These are phyloP conservation scores for Musca vetustissima DNA, from an alignment of 1,140 invertebrate species.

Conservation along the genomic window DNA sequence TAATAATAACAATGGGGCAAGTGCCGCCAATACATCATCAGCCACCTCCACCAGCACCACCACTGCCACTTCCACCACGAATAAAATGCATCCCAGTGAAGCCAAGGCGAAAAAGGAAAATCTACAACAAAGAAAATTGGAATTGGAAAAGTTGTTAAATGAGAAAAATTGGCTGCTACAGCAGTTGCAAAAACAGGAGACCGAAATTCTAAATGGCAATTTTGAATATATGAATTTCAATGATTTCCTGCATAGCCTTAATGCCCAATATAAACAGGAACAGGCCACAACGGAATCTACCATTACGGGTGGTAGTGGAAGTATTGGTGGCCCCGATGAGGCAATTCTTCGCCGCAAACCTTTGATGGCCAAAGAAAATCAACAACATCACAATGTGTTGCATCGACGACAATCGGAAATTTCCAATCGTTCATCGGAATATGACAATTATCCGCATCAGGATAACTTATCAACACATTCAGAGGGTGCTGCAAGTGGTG, in stretches of 20 bases:
- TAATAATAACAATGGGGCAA: constrained; percentile 20
- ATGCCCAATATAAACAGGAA: constrained; percentile 49
- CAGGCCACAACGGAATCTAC: constrained; percentile 21
- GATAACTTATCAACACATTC: constrained; percentile 39
- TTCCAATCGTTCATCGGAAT: constrained; percentile 51
- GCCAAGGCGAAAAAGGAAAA: constrained; percentile 40
- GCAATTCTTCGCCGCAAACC: constrained; percentile 29
- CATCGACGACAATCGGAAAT: constrained; percentile 45
- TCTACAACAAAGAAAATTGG: constrained; percentile 43
- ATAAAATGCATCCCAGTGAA: constrained; percentile 29
- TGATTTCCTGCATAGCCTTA: constrained; percentile 46
- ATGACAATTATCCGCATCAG: constrained; percentile 47
- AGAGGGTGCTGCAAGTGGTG: not conserved
- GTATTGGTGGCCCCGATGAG: not conserved
- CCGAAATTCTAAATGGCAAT: constrained; percentile 49
- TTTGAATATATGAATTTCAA: constrained; percentile 50
- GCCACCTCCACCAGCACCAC: not conserved
- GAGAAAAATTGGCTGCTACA: constrained; percentile 52
- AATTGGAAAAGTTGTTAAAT: constrained; percentile 43
- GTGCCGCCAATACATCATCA: not conserved
- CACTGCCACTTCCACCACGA: not conserved
- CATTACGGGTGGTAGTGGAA: not conserved
- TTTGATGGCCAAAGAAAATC: constrained; percentile 28
- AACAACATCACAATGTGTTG: constrained; percentile 37
- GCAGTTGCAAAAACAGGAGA: constrained; percentile 51